A percentile compares a stretch with the other conserved stretches of the same genome.
phyloP scores from a whole-genome alignment of 2,113 vertebrate genomes.

The Saimiri boliviensis region DNA sequence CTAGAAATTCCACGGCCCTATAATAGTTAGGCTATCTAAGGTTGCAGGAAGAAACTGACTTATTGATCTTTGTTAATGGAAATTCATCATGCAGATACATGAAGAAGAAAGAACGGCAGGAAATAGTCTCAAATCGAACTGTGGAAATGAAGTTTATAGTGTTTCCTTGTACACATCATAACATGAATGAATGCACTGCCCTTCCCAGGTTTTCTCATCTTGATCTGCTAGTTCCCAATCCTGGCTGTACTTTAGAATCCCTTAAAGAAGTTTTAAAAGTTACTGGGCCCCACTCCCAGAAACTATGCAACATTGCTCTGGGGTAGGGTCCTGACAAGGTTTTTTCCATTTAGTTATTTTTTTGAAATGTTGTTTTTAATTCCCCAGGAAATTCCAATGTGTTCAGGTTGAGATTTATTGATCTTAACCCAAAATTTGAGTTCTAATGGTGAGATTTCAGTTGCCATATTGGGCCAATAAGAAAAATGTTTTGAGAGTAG shows the following conservation, averaged over 20 bases:
- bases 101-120: not conserved
- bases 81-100: not conserved
- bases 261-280: not conserved
- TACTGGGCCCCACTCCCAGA: not conserved
- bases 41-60: not conserved
- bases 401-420: not conserved
- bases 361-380: not conserved
- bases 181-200: rapidly evolving
- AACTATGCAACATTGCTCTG: not conserved
- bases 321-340: not conserved
- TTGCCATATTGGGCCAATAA: not conserved
- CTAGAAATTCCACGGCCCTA: not conserved
- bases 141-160: not conserved
- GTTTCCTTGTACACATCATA: not conserved
- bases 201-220: not conserved
- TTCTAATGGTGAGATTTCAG: not conserved
- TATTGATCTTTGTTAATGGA: not conserved
- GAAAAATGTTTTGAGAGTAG: not conserved
- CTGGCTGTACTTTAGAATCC: not conserved
- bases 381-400: not conserved
- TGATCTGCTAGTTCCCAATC: not conserved
- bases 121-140: not conserved
- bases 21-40: not conserved
- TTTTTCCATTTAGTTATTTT: not conserved
- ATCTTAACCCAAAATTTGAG: not conserved